Conservation (phyloP, 2,797 vertebrate genomes). For the Molothrus ater region DNA sequence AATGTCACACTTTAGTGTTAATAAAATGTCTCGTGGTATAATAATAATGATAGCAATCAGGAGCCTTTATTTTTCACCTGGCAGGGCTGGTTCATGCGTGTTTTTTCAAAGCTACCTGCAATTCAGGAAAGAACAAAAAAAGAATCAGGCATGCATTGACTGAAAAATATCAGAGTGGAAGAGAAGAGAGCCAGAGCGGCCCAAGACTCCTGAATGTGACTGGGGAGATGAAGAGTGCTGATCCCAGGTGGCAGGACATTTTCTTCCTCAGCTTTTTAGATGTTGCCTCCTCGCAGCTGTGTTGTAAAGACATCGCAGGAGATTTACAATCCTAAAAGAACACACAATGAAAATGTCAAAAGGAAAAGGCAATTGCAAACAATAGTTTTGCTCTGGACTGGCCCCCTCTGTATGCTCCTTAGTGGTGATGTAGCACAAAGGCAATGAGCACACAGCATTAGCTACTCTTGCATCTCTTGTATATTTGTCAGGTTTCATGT, state of each 20-base stretch:
- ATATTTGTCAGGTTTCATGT: constrained; percentile 16
- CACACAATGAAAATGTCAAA: constrained; percentile 57
- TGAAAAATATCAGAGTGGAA: constrained; percentile 54
- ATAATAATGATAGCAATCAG: constrained; percentile 65
- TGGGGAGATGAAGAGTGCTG: constrained; percentile 64
- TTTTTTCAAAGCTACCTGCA: constrained; percentile 68
- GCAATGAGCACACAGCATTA: constrained; percentile 32
- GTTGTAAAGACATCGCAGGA: constrained; percentile 61
- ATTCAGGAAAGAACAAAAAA: constrained; percentile 65
- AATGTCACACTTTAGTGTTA: constrained; percentile 65
- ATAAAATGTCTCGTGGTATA: constrained; percentile 61
- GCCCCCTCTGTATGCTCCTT: not conserved
- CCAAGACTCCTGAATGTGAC: constrained; percentile 30
- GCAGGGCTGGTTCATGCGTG: constrained; percentile 47
- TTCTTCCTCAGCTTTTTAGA: constrained; percentile 61
- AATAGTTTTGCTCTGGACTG: constrained; percentile 59
- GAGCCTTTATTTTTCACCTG: constrained; percentile 68
- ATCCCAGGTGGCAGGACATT: constrained; percentile 63
- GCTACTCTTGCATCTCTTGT: constrained; percentile 14
- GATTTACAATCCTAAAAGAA: constrained; percentile 59
- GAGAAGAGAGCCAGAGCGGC: constrained; percentile 24
- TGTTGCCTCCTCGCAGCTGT: constrained; percentile 39
- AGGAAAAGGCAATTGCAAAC: constrained; percentile 62
- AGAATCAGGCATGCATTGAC: constrained; percentile 41
- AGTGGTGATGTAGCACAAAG: constrained; percentile 32